Evolutionary conservation across 2,888 invertebrate genomes (phyloP).

Genomic region (Sclerodermus sp.): DNA sequence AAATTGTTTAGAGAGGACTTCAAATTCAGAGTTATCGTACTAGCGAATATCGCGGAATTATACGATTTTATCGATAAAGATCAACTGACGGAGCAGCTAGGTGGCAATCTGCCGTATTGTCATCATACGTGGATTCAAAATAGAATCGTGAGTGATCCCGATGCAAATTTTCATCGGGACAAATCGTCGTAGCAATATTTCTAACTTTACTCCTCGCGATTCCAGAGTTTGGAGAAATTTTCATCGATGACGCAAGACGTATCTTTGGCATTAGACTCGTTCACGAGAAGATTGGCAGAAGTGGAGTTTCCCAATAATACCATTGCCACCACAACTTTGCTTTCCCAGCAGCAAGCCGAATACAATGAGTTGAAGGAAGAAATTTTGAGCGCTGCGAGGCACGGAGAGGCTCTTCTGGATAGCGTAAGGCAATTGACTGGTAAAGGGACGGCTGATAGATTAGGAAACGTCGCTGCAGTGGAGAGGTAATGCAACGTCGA

Average conservation of each 20-base stretch:
- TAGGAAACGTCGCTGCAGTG: slow-evolving; percentile 88
- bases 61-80: slow-evolving; percentile 81
- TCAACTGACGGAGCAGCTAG: slow-evolving; percentile 87
- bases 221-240: slow-evolving; percentile 91
- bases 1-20: slow-evolving; percentile 90
- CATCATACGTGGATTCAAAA: slow-evolving; percentile 97
- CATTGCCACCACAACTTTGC: slow-evolving; percentile 81
- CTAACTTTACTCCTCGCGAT: slow-evolving; percentile 26
- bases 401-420: slow-evolving; percentile 83
- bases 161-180: neutral
- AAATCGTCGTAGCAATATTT: slow-evolving; percentile 7
- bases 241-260: slow-evolving; percentile 89
- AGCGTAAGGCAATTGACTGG: slow-evolving; percentile 67
- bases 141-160: slow-evolving; percentile 77
- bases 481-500: slow-evolving; percentile 68
- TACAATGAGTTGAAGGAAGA: slow-evolving; percentile 76
- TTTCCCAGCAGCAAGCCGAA: slow-evolving; percentile 79
- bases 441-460: slow-evolving; percentile 66
- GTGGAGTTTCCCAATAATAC: slow-evolving; percentile 94
- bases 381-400: slow-evolving; percentile 81
- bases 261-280: slow-evolving; percentile 81
- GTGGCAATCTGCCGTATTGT: slow-evolving; percentile 85
- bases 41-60: slow-evolving; percentile 83
- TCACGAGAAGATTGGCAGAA: slow-evolving; percentile 86
- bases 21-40: slow-evolving; percentile 85